A percentile compares a stretch with the other conserved stretches of the same genome.
Conservation (phyloP, 2,797 vertebrate species). For the Holocentrus rufus region DNA sequence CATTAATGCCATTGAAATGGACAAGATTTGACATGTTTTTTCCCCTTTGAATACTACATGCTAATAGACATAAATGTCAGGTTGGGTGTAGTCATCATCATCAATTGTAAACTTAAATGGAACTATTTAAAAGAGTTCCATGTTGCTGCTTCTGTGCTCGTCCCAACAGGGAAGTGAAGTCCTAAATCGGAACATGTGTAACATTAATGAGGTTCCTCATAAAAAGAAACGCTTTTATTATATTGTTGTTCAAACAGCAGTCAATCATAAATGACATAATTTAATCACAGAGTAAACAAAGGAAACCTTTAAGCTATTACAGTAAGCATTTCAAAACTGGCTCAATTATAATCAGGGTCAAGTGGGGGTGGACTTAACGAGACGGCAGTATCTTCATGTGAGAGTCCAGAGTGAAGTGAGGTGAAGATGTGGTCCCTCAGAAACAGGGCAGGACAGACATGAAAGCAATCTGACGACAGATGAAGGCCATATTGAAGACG, state of each 20-base stretch:
- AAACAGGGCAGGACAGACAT: constrained; percentile 12
- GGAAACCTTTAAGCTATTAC: not conserved
- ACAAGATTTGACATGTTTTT: not conserved
- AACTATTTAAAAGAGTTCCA: not conserved
- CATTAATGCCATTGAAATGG: not conserved
- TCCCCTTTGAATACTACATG: constrained; percentile 1
- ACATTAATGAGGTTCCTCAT: constrained; percentile 25
- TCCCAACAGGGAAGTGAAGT: constrained; percentile 20
- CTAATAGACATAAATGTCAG: constrained; percentile 13
- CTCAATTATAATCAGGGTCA: not conserved
- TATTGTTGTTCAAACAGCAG: constrained; percentile 16
- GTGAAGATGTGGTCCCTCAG: constrained; percentile 13
- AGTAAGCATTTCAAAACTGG: constrained; percentile 3
- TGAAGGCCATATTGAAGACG: constrained; percentile 35
- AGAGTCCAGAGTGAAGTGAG: constrained; percentile 27
- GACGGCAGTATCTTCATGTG: constrained; percentile 11
- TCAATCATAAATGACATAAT: not conserved
- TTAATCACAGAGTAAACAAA: not conserved
- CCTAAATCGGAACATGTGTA: constrained; percentile 15
- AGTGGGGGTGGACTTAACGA: not conserved
- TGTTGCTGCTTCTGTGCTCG: not conserved
- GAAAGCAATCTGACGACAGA: constrained; percentile 49
- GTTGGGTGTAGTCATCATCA: constrained; percentile 14
- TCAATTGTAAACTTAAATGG: not conserved
- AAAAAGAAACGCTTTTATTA: constrained; percentile 34